Evolutionary conservation across 2,113 vertebrate genomes (phyloP).

Genomic region (Rhabdornis inornatus): DNA sequence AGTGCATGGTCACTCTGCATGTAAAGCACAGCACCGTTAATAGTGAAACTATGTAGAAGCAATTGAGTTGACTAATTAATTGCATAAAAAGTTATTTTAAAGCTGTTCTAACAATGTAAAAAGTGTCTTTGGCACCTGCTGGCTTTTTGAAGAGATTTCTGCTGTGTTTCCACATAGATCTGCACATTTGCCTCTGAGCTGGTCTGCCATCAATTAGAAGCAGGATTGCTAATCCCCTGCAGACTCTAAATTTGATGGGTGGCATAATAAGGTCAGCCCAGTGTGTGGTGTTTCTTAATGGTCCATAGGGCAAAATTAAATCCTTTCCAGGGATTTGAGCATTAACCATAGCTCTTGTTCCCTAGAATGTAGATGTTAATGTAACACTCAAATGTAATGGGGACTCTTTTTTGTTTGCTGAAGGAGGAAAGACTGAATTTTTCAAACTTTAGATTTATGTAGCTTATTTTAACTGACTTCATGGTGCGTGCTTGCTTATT

Average conservation of each 20-base stretch:
- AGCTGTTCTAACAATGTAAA: background rate
- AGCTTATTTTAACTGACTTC: background rate
- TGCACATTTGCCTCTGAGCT: slow-evolving; percentile 18
- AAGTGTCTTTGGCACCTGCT: slow-evolving; percentile 7
- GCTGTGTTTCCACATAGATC: background rate
- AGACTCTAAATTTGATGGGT: slow-evolving; percentile 50
- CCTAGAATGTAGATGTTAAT: background rate
- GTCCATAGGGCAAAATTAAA: slow-evolving; percentile 10
- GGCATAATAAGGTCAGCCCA: slow-evolving; percentile 47
- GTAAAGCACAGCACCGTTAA: slow-evolving; percentile 49
- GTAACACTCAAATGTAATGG: background rate
- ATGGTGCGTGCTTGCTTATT: background rate
- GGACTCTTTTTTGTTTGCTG: background rate
- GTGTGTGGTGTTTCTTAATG: slow-evolving; percentile 2
- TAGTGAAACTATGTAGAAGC: slow-evolving; percentile 7
- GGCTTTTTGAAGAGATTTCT: slow-evolving; percentile 15
- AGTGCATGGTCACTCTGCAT: slow-evolving; percentile 54
- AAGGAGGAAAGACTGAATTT: background rate
- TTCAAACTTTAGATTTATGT: background rate
- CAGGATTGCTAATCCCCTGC: slow-evolving; percentile 49
- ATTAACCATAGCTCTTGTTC: background rate
- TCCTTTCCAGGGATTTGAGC: slow-evolving; percentile 16
- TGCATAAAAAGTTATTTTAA: background rate
- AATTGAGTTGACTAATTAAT: slow-evolving; percentile 23
- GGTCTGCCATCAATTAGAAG: slow-evolving; percentile 40